phyloP scores from a whole-genome alignment of 2,888 invertebrate species.

The Acronicta aceris region DNA sequence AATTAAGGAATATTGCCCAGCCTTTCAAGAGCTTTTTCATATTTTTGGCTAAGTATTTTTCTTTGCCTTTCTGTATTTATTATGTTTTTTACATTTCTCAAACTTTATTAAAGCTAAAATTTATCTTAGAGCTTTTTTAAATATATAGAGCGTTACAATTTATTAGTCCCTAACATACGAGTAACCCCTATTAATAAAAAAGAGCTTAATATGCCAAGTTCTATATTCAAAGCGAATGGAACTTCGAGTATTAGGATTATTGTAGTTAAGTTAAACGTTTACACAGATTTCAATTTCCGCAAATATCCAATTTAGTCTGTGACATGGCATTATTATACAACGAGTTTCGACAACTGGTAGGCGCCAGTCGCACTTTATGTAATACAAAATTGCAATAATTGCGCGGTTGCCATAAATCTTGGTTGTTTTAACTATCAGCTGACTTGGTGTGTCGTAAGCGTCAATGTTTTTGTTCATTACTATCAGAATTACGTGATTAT shows the following conservation, averaged over 20 bases:
- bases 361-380: constrained; percentile 12
- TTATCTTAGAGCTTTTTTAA: too few species aligned
- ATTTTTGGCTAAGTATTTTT: background rate
- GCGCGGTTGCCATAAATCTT: constrained; percentile 9
- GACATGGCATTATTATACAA: constrained; percentile 17
- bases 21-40: background rate
- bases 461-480: constrained; percentile 13
- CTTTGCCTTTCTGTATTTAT: too few species aligned
- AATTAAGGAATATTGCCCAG: constrained; percentile 6
- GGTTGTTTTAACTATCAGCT: constrained; percentile 19
- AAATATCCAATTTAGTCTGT: constrained; percentile 5
- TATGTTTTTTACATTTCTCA: too few species aligned
- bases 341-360: constrained; percentile 2
- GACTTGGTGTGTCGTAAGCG: constrained; percentile 8
- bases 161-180: too few species aligned
- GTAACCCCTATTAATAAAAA: too few species aligned
- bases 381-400: constrained; percentile 25
- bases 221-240: too few species aligned
- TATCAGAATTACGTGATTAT: constrained; percentile 13
- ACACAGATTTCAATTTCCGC: constrained; percentile 9
- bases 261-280: background rate
- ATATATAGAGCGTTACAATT: too few species aligned
- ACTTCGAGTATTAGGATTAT: too few species aligned
- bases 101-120: too few species aligned
- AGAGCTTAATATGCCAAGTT: too few species aligned